Conservation (phyloP, 2,797 vertebrate species). For the Acanthornis magna region DNA sequence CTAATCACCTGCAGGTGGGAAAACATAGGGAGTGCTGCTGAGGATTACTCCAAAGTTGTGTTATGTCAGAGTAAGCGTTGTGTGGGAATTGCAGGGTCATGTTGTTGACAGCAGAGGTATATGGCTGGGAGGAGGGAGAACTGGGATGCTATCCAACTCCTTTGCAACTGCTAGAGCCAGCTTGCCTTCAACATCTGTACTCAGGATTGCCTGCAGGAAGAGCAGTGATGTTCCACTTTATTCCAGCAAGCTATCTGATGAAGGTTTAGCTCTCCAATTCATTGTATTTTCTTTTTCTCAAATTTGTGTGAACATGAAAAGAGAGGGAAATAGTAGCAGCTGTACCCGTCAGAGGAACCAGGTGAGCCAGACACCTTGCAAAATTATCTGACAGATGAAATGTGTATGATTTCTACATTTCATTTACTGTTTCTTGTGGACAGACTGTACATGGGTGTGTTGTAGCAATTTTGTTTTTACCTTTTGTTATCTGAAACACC, state of each 20-base stretch:
- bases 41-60: background rate
- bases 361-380: background rate
- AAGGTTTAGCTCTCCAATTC: background rate
- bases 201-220: background rate
- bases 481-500: background rate
- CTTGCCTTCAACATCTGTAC: conserved; percentile 25
- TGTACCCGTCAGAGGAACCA: background rate
- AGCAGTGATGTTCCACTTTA: background rate
- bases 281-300: background rate
- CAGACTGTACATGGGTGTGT: background rate
- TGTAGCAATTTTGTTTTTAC: background rate
- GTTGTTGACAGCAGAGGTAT: background rate
- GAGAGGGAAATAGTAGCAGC: background rate
- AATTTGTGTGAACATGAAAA: background rate
- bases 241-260: background rate
- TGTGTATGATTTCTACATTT: background rate
- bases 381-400: background rate
- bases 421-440: background rate
- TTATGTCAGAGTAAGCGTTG: background rate
- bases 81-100: background rate
- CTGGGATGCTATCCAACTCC: background rate
- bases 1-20: background rate
- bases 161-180: background rate
- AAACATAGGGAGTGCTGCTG: background rate
- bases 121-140: background rate